These are phyloP conservation scores for Eurytoma californica DNA, from an alignment of 2,888 invertebrate species.

Conservation along the genomic window DNA sequence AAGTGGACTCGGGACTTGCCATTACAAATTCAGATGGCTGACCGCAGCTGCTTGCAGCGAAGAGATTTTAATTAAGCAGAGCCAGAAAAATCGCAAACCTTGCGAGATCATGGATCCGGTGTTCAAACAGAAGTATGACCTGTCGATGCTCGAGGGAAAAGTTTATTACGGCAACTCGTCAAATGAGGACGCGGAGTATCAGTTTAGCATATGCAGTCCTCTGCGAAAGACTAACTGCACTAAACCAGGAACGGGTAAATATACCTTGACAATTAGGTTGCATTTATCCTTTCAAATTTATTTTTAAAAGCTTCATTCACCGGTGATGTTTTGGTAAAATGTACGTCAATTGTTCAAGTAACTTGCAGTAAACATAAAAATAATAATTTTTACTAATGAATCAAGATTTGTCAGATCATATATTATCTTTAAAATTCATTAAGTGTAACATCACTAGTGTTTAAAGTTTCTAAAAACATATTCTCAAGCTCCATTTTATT, in stretches of 20 bases:
- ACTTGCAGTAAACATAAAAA: too few relatives aligned
- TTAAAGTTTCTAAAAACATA: too few relatives aligned
- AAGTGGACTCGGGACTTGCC: not conserved
- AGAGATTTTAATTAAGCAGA: not conserved
- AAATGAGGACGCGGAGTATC: not conserved
- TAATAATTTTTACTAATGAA: too few relatives aligned
- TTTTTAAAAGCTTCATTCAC: not conserved
- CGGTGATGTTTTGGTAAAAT: too few relatives aligned
- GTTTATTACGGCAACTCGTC: not conserved
- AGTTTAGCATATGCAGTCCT: conserved; percentile 17
- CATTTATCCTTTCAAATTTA: not conserved
- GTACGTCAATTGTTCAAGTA: too few relatives aligned
- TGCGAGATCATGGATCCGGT: conserved; percentile 13
- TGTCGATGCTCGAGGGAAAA: not conserved
- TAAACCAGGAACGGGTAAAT: conserved; percentile 16
- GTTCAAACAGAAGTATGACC: conserved; percentile 16
- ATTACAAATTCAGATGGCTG: conserved; percentile 26
- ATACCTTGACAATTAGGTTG: too few relatives aligned
- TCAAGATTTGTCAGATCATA: too few relatives aligned
- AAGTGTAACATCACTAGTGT: too few relatives aligned
- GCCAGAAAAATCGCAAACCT: not conserved
- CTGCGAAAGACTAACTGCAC: not conserved
- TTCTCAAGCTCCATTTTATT: too few relatives aligned
- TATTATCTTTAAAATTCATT: too few relatives aligned
- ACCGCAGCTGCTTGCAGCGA: conserved; percentile 37